Conservation (phyloP, 1,140 invertebrate genomes). For the Radopholus similis region DNA sequence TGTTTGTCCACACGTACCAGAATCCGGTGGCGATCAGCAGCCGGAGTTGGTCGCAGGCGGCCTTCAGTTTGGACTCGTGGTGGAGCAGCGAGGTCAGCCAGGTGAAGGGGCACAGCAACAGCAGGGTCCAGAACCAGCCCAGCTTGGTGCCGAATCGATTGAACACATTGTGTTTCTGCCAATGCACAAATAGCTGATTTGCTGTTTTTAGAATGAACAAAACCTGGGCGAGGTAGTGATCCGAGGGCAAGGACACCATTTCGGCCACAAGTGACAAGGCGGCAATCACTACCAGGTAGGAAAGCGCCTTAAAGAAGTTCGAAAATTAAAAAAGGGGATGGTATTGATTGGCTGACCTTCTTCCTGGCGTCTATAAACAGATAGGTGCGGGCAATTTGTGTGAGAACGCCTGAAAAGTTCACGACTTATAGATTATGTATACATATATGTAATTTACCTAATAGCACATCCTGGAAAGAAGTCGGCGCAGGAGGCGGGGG, state of each 20-base stretch:
- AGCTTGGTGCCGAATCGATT: constrained; percentile 54
- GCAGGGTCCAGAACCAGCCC: constrained; percentile 57
- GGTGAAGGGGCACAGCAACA: constrained; percentile 45
- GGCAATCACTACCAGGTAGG: constrained; percentile 27
- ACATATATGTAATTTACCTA: not conserved
- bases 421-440: not conserved
- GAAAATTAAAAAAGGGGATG: too few relatives aligned
- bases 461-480: not conserved
- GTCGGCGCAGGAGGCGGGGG: not conserved
- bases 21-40: constrained; percentile 76
- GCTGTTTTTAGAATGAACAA: not conserved
- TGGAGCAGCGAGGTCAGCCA: constrained; percentile 38
- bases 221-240: not conserved
- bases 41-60: constrained; percentile 68
- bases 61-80: constrained; percentile 62
- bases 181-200: not conserved
- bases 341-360: too few relatives aligned
- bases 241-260: constrained; percentile 14
- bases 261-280: constrained; percentile 35
- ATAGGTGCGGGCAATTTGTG: constrained; percentile 42
- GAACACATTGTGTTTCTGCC: constrained; percentile 55
- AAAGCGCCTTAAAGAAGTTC: too few relatives aligned
- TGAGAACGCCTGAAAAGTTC: constrained; percentile 23
- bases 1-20: constrained; percentile 80
- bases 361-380: constrained; percentile 34